Evolutionary conservation across 2,113 vertebrate species (phyloP).

Genomic region (Rhinolophus ferrumequinum): DNA sequence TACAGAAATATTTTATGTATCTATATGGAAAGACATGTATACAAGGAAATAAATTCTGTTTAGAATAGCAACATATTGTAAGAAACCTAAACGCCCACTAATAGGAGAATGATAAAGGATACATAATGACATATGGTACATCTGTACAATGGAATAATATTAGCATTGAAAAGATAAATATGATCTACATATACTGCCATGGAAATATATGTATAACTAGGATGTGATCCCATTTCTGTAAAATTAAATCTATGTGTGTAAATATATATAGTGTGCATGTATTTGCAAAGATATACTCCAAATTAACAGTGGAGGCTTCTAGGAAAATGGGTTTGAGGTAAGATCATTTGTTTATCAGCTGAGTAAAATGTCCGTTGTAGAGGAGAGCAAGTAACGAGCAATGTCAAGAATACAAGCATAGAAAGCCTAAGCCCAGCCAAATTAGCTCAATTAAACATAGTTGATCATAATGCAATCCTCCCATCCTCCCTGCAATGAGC

Average conservation of each 20-base stretch:
- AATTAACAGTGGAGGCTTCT: background rate
- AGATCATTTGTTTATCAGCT: background rate
- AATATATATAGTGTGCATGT: background rate
- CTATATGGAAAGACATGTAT: background rate
- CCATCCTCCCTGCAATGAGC: background rate
- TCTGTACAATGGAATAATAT: background rate
- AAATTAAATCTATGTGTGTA: background rate
- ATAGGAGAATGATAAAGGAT: background rate
- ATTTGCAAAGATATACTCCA: background rate
- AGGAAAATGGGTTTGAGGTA: background rate
- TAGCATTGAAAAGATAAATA: background rate
- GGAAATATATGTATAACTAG: background rate
- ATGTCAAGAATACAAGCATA: background rate
- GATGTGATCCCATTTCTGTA: background rate
- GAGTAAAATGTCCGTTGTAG: background rate
- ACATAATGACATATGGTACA: background rate
- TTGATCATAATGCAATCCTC: background rate
- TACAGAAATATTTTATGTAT: conserved; percentile 19
- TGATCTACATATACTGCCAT: background rate
- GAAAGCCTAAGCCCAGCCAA: conserved; percentile 24
- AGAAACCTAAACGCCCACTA: background rate
- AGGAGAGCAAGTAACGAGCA: conserved; percentile 2
- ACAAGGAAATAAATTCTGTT: background rate
- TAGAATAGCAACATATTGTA: background rate
- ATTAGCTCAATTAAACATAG: conserved; percentile 43